Base-by-base conservation (phyloP, 2,797 vertebrate genomes). In the Rhynchonycteris naso region DNA sequence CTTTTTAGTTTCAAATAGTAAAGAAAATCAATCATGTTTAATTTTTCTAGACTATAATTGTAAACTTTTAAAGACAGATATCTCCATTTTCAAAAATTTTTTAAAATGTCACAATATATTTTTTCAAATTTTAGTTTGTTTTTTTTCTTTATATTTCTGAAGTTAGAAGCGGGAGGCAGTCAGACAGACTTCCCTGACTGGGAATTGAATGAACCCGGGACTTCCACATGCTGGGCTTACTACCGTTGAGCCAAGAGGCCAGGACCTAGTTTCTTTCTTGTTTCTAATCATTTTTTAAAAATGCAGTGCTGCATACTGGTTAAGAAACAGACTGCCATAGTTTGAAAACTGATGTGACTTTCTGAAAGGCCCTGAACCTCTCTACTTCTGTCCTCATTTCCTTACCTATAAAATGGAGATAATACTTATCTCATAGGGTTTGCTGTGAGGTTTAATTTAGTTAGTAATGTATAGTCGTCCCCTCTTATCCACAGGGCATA, bases 31-130 rank as follows among this genome's bases (percentile, higher is more conserved):
- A 15, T 71, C 10, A 80, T 43, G 80, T 80, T 93, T n/a, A 94
- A 88, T 93, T n/a, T 83, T 90, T 93, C 63, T 86, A 92, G 33
- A 82, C 5, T 80, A 26, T 80, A 90, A 90, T 7, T 91, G 22
- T 66, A 91, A 86, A 94, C 79, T 16, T 75, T 72, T 88, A 89
- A 85, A 68, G 43, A 75, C 26, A 82, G 68, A 74, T 61, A 82
- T 24, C 15, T 54, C 16, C 15, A 50, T 84, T 79, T 88, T 88
- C 33, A 79, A 69, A 19, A 88, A 19, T 90, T 76, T 54, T n/a
- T 21, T 59, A 84, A 74, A 83, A 76, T 28, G 52, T 7, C 91
- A 21, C 10, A 78, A 93, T 85, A 58, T 19, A 75, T 75, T 69
- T 92, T 11, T 61, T 89, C 43, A 83, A 74, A 7, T 52, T 88